Base-by-base conservation (phyloP, 1,140 invertebrate species). In the Pseudomyrmex pallidus region DNA sequence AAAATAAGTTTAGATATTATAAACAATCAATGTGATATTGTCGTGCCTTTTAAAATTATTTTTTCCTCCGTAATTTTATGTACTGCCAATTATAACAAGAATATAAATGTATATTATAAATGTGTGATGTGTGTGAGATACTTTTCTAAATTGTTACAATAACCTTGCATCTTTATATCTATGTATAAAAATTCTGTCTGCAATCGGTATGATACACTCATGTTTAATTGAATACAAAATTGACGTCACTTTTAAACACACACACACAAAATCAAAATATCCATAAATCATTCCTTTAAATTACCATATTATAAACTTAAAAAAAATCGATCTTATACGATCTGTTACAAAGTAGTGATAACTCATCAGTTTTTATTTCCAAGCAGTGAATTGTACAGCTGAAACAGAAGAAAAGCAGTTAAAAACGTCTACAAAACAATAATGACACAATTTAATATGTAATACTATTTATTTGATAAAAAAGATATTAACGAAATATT, bases 21-120 rank as follows among this genome's bases (percentile, higher is more conserved):
- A 86, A 90, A 70, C 87, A 90, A 35, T 35, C 5, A 82, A 89
- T 90, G 89, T 90, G 89, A 90, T 90, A 90, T 89, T 90, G 86
- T 86, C 22, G 86, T 90, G 89, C 89, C 88, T 90, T 90, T 64
- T 72, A 83, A 67, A 73, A 12, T 61, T 74, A 13, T 85, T 82
- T 84, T 72, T 87, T 22, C 0, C 35, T 35, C 5, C 48, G 56
- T 15, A 74, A 85, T 62, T 73, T 56, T 54, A 62, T 22, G 25
- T 88, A 87, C 76, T 87, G 83, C 83, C 86, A 57, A 59, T 66
- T 68, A 54, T 83, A 78, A 59, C 74, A 35, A 35, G 50, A 59
- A 59, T 68, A 74, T 74, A 74, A 74, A 46, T 48, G 56, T 46
- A 12, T 17, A 56, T 46, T 63, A 74, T 20, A 67, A 48, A 3